Evolutionary conservation across 92 coral and sea anemone genomes (phyloP).

Genomic region (Parazoanthus darwini): DNA sequence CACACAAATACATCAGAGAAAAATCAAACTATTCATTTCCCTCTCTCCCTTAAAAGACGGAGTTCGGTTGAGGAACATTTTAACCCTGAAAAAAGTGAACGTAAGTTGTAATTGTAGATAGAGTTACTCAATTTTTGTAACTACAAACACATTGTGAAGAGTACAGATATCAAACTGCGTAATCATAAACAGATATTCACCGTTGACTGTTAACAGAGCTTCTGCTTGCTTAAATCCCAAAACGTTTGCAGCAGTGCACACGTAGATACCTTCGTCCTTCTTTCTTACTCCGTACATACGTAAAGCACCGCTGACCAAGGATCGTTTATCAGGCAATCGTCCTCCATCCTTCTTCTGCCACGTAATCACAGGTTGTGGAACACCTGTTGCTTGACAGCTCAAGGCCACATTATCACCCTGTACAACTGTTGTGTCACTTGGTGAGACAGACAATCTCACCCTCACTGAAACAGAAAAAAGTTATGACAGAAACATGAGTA

Average conservation of each 20-base stretch:
- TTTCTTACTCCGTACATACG: constrained; percentile 24
- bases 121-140: no score
- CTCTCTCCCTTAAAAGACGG: no score
- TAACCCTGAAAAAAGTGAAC: no score
- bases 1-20: no score
- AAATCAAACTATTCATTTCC: no score
- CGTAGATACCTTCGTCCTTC: constrained; percentile 51
- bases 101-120: no score
- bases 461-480: constrained; percentile 3
- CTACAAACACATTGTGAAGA: no score
- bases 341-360: constrained; percentile 52
- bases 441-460: constrained; percentile 18
- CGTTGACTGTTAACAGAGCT: constrained; percentile 47
- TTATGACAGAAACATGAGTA: neutral
- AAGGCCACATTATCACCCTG: constrained; percentile 46
- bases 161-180: no score
- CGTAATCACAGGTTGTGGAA: constrained; percentile 50
- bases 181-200: neutral
- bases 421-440: constrained; percentile 47
- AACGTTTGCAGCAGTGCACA: constrained; percentile 44
- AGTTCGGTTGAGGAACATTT: no score
- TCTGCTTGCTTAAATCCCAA: constrained; percentile 48
- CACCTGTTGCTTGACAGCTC: constrained; percentile 52
- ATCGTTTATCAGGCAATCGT: constrained; percentile 20
- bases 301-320: constrained; percentile 28